These are phyloP conservation scores for Cataglyphis cursor DNA, from an alignment of 2,888 invertebrate species.

Conservation along the genomic window DNA sequence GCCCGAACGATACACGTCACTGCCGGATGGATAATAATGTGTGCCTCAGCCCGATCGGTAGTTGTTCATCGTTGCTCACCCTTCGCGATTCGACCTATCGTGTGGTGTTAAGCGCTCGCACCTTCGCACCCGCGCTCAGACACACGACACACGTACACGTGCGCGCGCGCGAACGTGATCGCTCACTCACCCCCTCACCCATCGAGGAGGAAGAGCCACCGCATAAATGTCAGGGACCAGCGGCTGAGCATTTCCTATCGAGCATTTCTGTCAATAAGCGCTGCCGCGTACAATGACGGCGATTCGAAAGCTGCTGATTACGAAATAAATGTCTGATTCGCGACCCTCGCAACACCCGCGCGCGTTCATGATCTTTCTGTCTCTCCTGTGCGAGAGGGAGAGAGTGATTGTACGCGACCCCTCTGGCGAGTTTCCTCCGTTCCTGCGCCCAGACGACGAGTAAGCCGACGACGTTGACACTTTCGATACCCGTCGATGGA, in stretches of 20 bases:
- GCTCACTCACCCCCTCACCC: conserved; percentile 7
- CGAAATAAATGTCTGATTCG: conserved; percentile 83
- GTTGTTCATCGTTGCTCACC: conserved; percentile 76
- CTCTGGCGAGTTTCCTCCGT: conserved; percentile 61
- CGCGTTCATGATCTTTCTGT: conserved; percentile 45
- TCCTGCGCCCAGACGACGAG: conserved; percentile 53
- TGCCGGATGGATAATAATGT: conserved; percentile 80
- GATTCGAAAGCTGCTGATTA: conserved; percentile 85
- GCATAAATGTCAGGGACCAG: conserved; percentile 85
- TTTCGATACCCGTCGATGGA: conserved; percentile 55
- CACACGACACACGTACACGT: conserved; percentile 1
- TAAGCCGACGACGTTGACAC: conserved; percentile 62
- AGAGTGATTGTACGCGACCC: conserved; percentile 49
- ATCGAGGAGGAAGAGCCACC: conserved; percentile 73
- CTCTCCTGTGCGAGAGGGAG: conserved; percentile 15
- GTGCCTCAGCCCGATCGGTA: conserved; percentile 80
- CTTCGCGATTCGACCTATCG: conserved; percentile 59
- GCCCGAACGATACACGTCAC: conserved; percentile 48
- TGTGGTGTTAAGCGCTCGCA: conserved; percentile 62
- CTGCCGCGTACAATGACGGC: conserved; percentile 79
- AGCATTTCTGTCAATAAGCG: conserved; percentile 85
- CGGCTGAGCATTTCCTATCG: conserved; percentile 83
- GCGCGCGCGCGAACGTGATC: neutral
- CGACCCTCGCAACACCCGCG: conserved; percentile 50
- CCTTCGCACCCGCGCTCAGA: conserved; percentile 60